Base-by-base conservation (phyloP, 2,888 invertebrate species). In the Pyralis farinalis region DNA sequence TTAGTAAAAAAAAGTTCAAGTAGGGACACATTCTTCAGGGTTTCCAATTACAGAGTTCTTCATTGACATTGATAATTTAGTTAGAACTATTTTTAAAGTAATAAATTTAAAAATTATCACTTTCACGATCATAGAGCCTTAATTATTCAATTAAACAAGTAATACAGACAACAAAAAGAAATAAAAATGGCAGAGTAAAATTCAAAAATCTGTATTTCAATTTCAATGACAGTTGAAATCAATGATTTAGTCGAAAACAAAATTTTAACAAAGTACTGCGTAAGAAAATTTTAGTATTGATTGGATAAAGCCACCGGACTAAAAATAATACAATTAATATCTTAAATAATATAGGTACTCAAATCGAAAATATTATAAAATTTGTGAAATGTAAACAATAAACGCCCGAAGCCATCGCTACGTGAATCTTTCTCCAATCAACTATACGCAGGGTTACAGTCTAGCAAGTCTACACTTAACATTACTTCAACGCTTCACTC, bases 161-260 rank as follows among this genome's bases (percentile, higher is more conserved):
- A n/a, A n/a, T n/a, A n/a, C n/a, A n/a, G n/a, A n/a, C n/a, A n/a
- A n/a, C n/a, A n/a, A n/a, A n/a, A n/a, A n/a, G n/a, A 16, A 16
- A 16, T 16, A 62, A 64, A 70, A 67, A 59, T 44, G 55, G 52
- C 58, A 53, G 53, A 53, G 64, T 70, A 74, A 83, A 84, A 82
- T 84, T 83, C 85, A 87, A 87, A 87, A 84, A 84, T 87, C 75
- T 87, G 84, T 87, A 86, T 75, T 86, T 82, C 73, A 82, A 86
- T 75, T 86, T 82, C 73, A 82, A 77, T 79, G 76, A 83, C 70
- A 80, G 63, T 82, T 78, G 67, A 81, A 83, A 83, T 84, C 74
- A 85, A 78, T 76, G 76, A 83, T 84, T 82, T 75, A 79, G 85
- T 87, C 79, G 79, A 83, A 82, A 87, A 84, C 80, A 82, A 84